Conservation (phyloP, 2,888 invertebrate species). For the Thumatha senex region DNA sequence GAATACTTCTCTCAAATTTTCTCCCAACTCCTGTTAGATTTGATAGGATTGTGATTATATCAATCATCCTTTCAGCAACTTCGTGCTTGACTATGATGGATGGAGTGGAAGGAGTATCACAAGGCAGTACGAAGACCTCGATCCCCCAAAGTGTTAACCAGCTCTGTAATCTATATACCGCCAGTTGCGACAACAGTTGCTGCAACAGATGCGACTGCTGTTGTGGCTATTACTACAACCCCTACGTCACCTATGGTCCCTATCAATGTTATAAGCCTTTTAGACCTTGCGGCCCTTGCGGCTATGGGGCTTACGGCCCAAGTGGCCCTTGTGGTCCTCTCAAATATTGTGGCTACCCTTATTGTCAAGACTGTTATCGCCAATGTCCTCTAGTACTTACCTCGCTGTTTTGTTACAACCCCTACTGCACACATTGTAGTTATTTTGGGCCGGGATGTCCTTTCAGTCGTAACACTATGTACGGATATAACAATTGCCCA, state of each 20-base stretch:
- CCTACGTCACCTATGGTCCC: slow-evolving; percentile 15
- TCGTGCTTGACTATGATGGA: slow-evolving; percentile 49
- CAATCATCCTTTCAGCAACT: slow-evolving; percentile 66
- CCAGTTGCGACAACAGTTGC: slow-evolving; percentile 2
- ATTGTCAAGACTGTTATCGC: slow-evolving; percentile 17
- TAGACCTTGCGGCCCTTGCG: slow-evolving; percentile 28
- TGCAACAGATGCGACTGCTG: slow-evolving; percentile 2
- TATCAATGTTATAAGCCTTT: not conserved
- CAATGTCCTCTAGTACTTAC: slow-evolving; percentile 27
- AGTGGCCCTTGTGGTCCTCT: slow-evolving; percentile 18
- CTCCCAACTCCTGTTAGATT: not conserved
- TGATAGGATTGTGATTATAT: slow-evolving; percentile 41
- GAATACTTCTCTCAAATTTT: not conserved
- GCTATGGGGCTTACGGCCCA: slow-evolving; percentile 35
- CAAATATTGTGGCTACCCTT: slow-evolving; percentile 18
- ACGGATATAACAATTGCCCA: not conserved
- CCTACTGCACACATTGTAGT: not conserved
- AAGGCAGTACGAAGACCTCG: slow-evolving; percentile 14
- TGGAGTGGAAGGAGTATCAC: slow-evolving; percentile 18
- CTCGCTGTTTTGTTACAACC: slow-evolving; percentile 1
- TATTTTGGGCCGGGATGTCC: not conserved
- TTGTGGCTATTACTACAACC: not conserved
- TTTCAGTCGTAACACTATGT: not conserved
- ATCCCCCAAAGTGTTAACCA: slow-evolving; percentile 30
- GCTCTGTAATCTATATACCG: slow-evolving; percentile 44